Evolutionary conservation across 2,113 vertebrate genomes (phyloP).

Genomic region (Eubucco bourcierii): DNA sequence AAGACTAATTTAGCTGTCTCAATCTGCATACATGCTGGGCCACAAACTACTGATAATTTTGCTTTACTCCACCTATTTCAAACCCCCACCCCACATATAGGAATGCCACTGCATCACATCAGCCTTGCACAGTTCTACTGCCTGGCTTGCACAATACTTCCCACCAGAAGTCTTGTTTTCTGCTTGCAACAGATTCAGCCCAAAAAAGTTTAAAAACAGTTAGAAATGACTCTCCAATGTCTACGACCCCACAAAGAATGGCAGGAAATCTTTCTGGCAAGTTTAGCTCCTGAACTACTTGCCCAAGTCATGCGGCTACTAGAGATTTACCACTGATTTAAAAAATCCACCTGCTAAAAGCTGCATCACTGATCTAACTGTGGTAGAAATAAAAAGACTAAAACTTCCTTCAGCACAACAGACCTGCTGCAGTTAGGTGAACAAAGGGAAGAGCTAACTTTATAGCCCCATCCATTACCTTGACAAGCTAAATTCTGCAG

Average conservation of each 20-base stretch:
- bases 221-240: not conserved
- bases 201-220: not conserved
- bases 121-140: not conserved
- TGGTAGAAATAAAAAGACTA: not conserved
- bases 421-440: not conserved
- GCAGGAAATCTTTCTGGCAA: not conserved
- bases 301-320: not conserved
- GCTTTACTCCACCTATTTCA: not conserved
- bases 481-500: not conserved
- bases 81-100: accelerated
- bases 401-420: not conserved
- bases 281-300: not conserved
- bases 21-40: not conserved
- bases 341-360: not conserved
- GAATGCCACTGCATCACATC: not conserved
- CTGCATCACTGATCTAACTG: not conserved
- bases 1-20: not conserved
- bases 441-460: not conserved
- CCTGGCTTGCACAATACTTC: not conserved
- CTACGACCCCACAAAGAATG: not conserved
- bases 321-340: not conserved
- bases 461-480: not conserved
- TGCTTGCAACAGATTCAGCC: not conserved
- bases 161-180: not conserved
- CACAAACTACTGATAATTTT: not conserved